phyloP scores from a whole-genome alignment of 2,888 invertebrate genomes.

The Catocala sponsa region DNA sequence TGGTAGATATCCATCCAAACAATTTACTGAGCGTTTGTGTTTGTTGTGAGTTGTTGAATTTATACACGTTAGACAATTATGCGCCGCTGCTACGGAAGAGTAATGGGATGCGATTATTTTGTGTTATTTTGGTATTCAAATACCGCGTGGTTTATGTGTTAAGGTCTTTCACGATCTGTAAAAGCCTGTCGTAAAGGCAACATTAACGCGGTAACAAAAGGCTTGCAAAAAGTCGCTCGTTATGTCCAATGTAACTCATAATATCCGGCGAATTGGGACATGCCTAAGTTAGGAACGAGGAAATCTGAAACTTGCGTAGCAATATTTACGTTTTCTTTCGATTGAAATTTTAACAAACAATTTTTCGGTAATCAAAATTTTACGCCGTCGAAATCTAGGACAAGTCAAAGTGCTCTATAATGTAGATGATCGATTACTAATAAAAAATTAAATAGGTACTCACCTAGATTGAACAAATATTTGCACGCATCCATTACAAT shows the following conservation, averaged over 20 bases:
- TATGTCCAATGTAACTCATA: slow-evolving; percentile 56
- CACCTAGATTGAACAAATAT: slow-evolving; percentile 33
- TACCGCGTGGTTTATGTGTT: slow-evolving; percentile 26
- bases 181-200: slow-evolving; percentile 27
- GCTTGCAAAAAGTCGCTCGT: slow-evolving; percentile 40
- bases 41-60: slow-evolving; percentile 41
- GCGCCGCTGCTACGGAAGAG: slow-evolving; percentile 26
- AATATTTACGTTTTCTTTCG: slow-evolving; percentile 28
- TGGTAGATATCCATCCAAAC: slow-evolving; percentile 52
- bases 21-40: slow-evolving; percentile 44
- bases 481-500: slow-evolving; percentile 25
- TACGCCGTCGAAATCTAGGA: slow-evolving; percentile 51
- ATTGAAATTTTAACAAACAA: slow-evolving; percentile 29
- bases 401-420: slow-evolving; percentile 40
- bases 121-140: slow-evolving; percentile 8
- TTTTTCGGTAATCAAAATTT: slow-evolving; percentile 54
- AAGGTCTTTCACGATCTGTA: slow-evolving; percentile 30
- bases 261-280: slow-evolving; percentile 58
- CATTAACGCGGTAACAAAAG: slow-evolving; percentile 53
- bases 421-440: slow-evolving; percentile 45
- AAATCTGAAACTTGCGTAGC: slow-evolving; percentile 32
- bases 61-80: slow-evolving; percentile 44
- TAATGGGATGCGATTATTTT: slow-evolving; percentile 23
- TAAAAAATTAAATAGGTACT: not conserved
- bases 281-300: slow-evolving; percentile 18